These are phyloP conservation scores for Nomada fabriciana DNA, from an alignment of 2,888 invertebrate species.

Conservation along the genomic window DNA sequence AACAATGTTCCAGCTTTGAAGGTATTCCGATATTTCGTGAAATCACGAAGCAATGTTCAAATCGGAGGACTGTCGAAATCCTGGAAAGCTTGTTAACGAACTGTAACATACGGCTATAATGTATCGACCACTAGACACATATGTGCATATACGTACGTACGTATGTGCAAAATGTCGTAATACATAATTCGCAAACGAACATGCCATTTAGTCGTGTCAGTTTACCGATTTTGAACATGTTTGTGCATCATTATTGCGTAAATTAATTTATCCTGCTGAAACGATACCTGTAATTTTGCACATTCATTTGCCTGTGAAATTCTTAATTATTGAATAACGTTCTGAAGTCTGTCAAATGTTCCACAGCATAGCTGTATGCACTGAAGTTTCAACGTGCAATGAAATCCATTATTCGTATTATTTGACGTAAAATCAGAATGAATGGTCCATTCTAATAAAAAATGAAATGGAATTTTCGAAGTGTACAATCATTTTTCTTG, in stretches of 20 bases:
- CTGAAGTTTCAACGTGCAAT: no score
- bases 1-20: slow-evolving; percentile 21
- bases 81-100: slow-evolving; percentile 20
- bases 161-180: neutral
- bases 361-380: no score
- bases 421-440: no score
- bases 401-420: no score
- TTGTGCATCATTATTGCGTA: neutral
- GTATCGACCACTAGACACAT: neutral
- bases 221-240: neutral
- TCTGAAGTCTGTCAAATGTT: no score
- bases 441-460: no score
- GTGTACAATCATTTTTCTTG: neutral
- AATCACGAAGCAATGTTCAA: slow-evolving; percentile 1
- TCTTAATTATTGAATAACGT: no score
- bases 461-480: neutral
- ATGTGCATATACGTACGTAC: no score
- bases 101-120: neutral
- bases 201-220: neutral
- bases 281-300: no score
- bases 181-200: neutral
- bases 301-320: no score
- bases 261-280: neutral
- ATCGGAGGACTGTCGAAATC: slow-evolving; percentile 7
- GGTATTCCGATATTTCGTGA: slow-evolving; percentile 34